phyloP scores from a whole-genome alignment of 2,888 invertebrate species.

The Suillia variegata region DNA sequence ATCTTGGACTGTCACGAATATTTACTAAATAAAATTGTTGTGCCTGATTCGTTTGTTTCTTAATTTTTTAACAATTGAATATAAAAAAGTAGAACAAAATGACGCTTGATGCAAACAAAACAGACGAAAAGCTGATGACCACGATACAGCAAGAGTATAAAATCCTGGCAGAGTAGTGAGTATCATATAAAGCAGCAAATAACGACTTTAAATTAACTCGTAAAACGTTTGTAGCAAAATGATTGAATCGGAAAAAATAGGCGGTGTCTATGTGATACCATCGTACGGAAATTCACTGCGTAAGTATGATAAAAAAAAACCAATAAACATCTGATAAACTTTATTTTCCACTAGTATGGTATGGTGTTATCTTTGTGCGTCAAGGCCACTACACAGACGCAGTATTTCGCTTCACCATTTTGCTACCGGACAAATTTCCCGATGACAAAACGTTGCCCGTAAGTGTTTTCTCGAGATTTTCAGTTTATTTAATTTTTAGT shows the following conservation, averaged over 20 bases:
- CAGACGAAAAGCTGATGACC: constrained; percentile 70
- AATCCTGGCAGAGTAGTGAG: constrained; percentile 92
- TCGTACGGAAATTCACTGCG: constrained; percentile 81
- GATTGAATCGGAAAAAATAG: constrained; percentile 81
- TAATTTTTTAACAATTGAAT: too few species aligned
- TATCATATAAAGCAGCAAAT: too few species aligned
- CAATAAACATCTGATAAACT: background rate
- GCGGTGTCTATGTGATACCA: constrained; percentile 92
- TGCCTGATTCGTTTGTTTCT: too few species aligned
- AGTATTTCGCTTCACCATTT: constrained; percentile 86
- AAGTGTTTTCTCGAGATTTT: constrained; percentile 16
- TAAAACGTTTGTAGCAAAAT: constrained; percentile 83
- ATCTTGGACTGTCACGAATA: too few species aligned
- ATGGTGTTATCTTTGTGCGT: constrained; percentile 72
- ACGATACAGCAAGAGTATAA: constrained; percentile 87
- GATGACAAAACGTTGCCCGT: constrained; percentile 40
- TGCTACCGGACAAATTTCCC: constrained; percentile 87
- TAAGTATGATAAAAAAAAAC: constrained; percentile 64
- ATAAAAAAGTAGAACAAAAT: constrained; percentile 37
- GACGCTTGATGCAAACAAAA: constrained; percentile 50
- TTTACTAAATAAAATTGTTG: too few species aligned
- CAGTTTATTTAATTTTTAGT: background rate
- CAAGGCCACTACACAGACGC: constrained; percentile 89
- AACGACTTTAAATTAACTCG: too few species aligned
- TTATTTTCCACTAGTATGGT: constrained; percentile 45